phyloP scores from a whole-genome alignment of 1,140 invertebrate species.

The Drosophila pectinifera region DNA sequence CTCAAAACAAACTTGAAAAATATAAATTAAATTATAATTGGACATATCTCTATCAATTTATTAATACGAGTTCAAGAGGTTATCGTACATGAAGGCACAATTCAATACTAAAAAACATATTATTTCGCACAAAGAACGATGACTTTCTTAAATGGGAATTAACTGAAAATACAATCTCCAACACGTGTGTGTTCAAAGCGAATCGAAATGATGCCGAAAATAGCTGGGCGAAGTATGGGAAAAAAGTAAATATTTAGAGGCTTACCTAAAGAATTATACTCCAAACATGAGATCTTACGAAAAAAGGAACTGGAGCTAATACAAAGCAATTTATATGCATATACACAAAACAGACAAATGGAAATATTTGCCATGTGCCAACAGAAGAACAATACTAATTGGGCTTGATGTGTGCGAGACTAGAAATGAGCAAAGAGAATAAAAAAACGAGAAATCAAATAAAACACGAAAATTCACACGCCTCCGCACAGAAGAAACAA shows the following conservation, averaged over 20 bases:
- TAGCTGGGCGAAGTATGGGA: conserved; percentile 1
- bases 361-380: conserved; percentile 50
- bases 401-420: conserved; percentile 33
- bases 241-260: conserved; percentile 16
- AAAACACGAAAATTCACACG: conserved; percentile 44
- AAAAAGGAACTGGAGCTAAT: conserved; percentile 35
- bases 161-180: conserved; percentile 12
- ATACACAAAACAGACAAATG: conserved; percentile 35
- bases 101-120: conserved; percentile 1
- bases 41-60: too few species aligned
- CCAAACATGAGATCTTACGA: conserved; percentile 21
- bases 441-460: conserved; percentile 32
- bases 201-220: conserved; percentile 17
- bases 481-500: conserved; percentile 17
- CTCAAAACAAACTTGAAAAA: not conserved
- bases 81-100: not conserved
- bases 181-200: conserved; percentile 1
- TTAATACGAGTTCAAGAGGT: not conserved
- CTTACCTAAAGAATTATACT: conserved; percentile 27
- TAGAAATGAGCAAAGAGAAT: conserved; percentile 36
- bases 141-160: conserved; percentile 6
- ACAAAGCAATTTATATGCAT: conserved; percentile 42
- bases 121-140: conserved; percentile 16
- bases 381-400: conserved; percentile 55
- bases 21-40: too few species aligned